Base-by-base conservation (phyloP, 2,888 invertebrate genomes). In the Fabriciana adippe region DNA sequence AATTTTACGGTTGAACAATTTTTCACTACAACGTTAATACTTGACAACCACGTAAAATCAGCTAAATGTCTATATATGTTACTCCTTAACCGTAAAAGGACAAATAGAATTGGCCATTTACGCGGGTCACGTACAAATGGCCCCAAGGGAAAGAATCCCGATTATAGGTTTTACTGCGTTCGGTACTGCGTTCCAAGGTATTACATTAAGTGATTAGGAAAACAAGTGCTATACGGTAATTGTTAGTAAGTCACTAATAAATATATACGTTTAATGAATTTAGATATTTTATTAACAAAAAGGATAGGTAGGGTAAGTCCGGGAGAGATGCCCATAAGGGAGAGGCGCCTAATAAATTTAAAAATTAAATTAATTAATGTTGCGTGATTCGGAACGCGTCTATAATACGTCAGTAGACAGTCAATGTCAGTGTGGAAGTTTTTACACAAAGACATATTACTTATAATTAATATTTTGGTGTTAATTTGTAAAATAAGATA, bases 61-160 rank as follows among this genome's bases (percentile, higher is more conserved):
- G 61, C 65, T 72, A 70, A 72, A 71, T 67, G 68, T 45, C 65
- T 60, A 67, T 66, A 68, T 64, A 61, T 62, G 53, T 66, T 64
- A 61, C 57, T 68, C 53, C 63, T 51, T 66, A 63, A 60, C 62
- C 66, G 66, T 67, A 72, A 73, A 73, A 67, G 72, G 68, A 73
- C 72, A 70, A 67, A 71, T 66, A 68, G 65, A 72, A 71, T 72
- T 65, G 75, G 66, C 72, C 73, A 76, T 79, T 78, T 74, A 82
- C 74, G 76, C 78, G 71, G 72, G 81, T 82, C 87, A 84, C 84
- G 82, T 85, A 73, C 69, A 66, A 72, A 72, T 70, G 73, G 73
- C 66, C 78, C 75, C 76, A 21, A 8, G 78, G 78, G 80, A 80
- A 79, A 76, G 79, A 81, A 80, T 72, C 72, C 60, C 78, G 76